A percentile compares a stretch with the other conserved stretches of the same genome.
These are phyloP conservation scores for Nesogale talazaci DNA, from an alignment of 2,113 vertebrate genomes.

Conservation along the genomic window DNA sequence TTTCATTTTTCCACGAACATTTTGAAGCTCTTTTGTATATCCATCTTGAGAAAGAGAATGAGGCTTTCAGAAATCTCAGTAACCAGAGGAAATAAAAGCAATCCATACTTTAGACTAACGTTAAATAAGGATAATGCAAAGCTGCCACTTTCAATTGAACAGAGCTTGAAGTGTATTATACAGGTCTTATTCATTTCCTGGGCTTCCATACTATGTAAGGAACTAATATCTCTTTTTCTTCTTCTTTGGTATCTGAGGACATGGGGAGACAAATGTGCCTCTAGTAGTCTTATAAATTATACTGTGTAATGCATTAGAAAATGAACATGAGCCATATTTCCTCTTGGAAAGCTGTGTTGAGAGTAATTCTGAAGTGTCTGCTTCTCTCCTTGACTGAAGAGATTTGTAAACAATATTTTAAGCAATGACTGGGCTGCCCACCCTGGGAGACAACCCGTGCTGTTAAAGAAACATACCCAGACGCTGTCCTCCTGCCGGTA, in stretches of 20 bases:
- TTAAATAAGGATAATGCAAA: not conserved
- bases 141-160: not conserved
- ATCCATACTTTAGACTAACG: conserved; percentile 5
- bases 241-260: not conserved
- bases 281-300: conserved; percentile 29
- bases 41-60: not conserved
- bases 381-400: not conserved
- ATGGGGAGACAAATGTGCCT: conserved; percentile 29
- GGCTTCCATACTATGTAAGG: not conserved
- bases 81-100: conserved; percentile 28
- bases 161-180: not conserved
- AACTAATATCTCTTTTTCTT: not conserved
- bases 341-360: conserved; percentile 8
- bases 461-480: conserved; percentile 88
- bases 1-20: too few species aligned
- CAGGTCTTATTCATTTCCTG: not conserved
- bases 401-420: not conserved
- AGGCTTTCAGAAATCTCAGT: conserved; percentile 20
- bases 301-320: not conserved
- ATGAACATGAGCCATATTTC: not conserved
- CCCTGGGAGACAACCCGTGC: not conserved
- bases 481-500: conserved; percentile 94
- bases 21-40: not conserved
- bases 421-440: not conserved
- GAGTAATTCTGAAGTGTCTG: conserved; percentile 27